These are phyloP conservation scores for Campaea margaritaria DNA, from an alignment of 2,888 invertebrate genomes.

Conservation along the genomic window DNA sequence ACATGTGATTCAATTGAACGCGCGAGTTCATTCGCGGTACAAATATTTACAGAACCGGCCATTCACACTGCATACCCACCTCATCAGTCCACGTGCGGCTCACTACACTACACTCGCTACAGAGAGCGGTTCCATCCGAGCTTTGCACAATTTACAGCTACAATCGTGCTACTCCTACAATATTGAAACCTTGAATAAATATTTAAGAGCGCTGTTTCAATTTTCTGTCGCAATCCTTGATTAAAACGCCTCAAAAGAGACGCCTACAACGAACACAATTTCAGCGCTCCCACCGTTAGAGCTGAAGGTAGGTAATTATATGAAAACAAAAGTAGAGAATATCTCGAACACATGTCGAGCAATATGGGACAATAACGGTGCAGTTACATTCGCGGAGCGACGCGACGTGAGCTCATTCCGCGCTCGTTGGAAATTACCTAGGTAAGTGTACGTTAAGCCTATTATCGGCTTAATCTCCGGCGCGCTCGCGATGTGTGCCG, in stretches of 20 bases:
- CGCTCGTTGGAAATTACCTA: slow-evolving; percentile 12
- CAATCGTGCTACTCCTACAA: neutral
- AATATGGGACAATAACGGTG: slow-evolving; percentile 6
- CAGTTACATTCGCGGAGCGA: slow-evolving; percentile 14
- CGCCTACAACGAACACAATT: slow-evolving; percentile 7
- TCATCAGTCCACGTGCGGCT: slow-evolving; percentile 7
- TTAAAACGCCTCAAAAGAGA: slow-evolving; percentile 10
- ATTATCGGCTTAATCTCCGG: slow-evolving; percentile 19
- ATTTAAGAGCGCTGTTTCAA: neutral
- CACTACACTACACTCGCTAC: neutral
- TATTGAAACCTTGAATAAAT: slow-evolving; percentile 1
- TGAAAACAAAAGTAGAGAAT: slow-evolving; percentile 16
- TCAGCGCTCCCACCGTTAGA: neutral
- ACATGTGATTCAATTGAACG: slow-evolving; percentile 6
- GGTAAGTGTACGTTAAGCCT: slow-evolving; percentile 15
- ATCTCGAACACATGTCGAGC: slow-evolving; percentile 3
- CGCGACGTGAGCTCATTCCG: slow-evolving; percentile 19
- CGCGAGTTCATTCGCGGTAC: slow-evolving; percentile 10
- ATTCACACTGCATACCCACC: slow-evolving; percentile 14
- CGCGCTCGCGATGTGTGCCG: slow-evolving; percentile 3
- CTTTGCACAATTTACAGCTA: neutral
- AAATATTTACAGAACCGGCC: slow-evolving; percentile 24
- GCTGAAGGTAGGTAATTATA: slow-evolving; percentile 19
- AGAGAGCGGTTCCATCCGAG: neutral
- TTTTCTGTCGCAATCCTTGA: neutral